These are phyloP conservation scores for Struthio camelus DNA, from an alignment of 2,113 vertebrate genomes.

Conservation along the genomic window DNA sequence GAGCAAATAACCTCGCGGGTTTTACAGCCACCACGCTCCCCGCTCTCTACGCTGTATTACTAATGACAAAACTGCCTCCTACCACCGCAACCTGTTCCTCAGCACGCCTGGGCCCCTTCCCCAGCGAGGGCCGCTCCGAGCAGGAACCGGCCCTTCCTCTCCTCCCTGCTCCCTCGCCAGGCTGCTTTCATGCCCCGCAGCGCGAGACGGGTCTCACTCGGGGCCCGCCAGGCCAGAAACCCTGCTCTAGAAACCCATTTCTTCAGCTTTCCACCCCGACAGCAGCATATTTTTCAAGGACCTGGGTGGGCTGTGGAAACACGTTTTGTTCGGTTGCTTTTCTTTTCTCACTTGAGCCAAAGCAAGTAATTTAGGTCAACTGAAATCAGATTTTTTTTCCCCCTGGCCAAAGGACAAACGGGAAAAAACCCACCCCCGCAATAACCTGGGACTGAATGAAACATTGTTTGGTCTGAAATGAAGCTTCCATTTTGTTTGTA, in stretches of 20 bases:
- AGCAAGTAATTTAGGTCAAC: background rate
- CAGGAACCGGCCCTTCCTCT: background rate
- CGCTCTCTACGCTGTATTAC: fast-evolving
- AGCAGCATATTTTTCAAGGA: background rate
- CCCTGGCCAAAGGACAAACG: background rate
- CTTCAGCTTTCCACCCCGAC: background rate
- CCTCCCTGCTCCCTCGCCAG: background rate
- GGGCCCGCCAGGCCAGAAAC: background rate
- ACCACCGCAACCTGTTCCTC: background rate
- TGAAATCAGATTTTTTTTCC: background rate
- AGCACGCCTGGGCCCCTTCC: background rate
- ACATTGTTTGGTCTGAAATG: slow-evolving; percentile 50
- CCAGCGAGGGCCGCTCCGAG: background rate
- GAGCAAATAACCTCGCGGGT: background rate
- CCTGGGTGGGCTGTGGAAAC: background rate
- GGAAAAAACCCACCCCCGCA: background rate
- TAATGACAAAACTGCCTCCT: background rate
- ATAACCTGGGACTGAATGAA: slow-evolving; percentile 27
- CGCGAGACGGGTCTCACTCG: background rate
- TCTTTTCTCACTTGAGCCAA: background rate
- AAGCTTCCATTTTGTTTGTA: slow-evolving; percentile 57
- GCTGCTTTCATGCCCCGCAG: background rate
- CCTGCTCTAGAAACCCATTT: background rate
- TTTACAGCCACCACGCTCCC: background rate
- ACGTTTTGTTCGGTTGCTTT: fast-evolving